Conservation (phyloP, 2,113 vertebrate genomes). For the Podilymbus podiceps region DNA sequence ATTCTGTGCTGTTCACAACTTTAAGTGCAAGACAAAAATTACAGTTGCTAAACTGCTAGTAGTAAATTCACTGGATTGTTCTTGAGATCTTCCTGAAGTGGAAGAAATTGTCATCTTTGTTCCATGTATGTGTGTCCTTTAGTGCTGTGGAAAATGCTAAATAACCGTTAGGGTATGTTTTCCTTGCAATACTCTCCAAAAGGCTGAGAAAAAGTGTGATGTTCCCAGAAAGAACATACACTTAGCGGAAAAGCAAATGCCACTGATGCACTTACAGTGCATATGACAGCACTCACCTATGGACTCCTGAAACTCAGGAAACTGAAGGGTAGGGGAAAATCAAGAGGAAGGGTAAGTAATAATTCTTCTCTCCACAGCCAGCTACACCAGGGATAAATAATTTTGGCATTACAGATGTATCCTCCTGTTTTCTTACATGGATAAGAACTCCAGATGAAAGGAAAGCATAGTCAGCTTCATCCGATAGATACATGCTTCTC, state of each 20-base stretch:
- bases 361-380: not conserved
- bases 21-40: not conserved
- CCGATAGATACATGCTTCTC: not conserved
- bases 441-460: not conserved
- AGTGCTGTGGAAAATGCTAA: not conserved
- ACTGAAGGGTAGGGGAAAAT: not conserved
- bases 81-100: not conserved
- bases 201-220: not conserved
- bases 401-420: not conserved
- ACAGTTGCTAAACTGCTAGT: not conserved
- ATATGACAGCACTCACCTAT: not conserved
- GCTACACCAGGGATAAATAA: not conserved
- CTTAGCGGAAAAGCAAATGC: not conserved
- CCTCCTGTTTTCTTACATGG: not conserved
- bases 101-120: not conserved
- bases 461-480: not conserved
- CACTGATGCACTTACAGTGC: not conserved
- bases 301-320: not conserved
- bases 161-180: not conserved
- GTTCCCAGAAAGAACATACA: not conserved
- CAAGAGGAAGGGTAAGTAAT: not conserved
- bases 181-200: not conserved
- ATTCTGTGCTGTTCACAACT: not conserved
- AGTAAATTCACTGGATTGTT: not conserved
- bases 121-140: not conserved